Conservation (phyloP, 2,113 vertebrate genomes). For the Ceratotherium simum region DNA sequence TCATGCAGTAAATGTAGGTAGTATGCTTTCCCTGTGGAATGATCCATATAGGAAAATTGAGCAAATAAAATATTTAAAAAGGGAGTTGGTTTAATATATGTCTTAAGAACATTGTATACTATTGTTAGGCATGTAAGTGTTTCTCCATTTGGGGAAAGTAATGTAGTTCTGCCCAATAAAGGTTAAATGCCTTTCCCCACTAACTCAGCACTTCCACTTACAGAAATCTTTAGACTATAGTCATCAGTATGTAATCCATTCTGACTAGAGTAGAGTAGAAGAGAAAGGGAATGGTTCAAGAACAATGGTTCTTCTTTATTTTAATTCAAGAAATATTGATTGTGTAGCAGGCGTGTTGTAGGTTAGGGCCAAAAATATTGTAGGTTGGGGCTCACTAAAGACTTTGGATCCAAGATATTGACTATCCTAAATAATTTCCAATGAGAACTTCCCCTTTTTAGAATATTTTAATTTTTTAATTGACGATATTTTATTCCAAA, state of each 20-base stretch:
- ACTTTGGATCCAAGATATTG: neutral
- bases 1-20: neutral
- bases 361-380: neutral
- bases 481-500: neutral
- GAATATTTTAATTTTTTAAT: neutral
- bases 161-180: neutral
- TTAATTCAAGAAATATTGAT: neutral
- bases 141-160: neutral
- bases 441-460: neutral
- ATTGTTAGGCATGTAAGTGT: neutral
- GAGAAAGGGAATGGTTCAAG: neutral
- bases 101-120: neutral
- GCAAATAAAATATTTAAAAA: slow-evolving; percentile 19
- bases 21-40: neutral
- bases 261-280: neutral
- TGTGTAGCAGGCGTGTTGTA: neutral
- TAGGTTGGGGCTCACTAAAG: neutral
- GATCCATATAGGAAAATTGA: neutral
- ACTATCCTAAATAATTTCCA: neutral
- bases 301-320: neutral
- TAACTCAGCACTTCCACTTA: neutral
- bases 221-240: neutral
- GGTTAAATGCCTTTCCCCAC: neutral
- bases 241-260: neutral
- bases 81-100: neutral